Percentiles rank a stretch among this genome's conserved stretches.
Conservation (phyloP, 2,888 invertebrate genomes). For the Arctia plantaginis region DNA sequence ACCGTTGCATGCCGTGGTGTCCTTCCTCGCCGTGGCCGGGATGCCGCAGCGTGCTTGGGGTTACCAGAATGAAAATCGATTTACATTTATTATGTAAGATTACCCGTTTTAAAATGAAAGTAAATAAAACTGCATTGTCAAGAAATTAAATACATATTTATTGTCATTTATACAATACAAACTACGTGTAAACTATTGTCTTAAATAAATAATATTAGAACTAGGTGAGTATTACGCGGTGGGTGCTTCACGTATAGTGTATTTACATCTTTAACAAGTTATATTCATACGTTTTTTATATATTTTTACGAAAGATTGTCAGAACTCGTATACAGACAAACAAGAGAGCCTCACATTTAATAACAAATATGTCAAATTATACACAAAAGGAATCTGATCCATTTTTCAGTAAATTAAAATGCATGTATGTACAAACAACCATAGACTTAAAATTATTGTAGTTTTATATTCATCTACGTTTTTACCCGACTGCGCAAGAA, state of each 20-base stretch:
- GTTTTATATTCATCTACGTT: background rate
- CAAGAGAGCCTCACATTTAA: background rate
- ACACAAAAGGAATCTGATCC: background rate
- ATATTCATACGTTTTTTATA: background rate
- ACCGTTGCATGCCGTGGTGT: background rate
- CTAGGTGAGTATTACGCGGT: slow-evolving; percentile 72
- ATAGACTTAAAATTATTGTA: background rate
- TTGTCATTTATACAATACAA: slow-evolving; percentile 39
- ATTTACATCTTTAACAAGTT: slow-evolving; percentile 47
- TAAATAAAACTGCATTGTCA: background rate
- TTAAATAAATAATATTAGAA: slow-evolving; percentile 58
- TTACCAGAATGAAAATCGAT: too few species aligned
- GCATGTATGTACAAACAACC: background rate
- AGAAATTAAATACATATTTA: slow-evolving; percentile 44
- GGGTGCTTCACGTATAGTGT: slow-evolving; percentile 68
- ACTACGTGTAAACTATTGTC: slow-evolving; percentile 29
- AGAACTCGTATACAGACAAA: background rate
- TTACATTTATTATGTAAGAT: too few species aligned
- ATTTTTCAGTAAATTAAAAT: background rate
- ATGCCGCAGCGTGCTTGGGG: too few species aligned
- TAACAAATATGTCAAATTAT: background rate
- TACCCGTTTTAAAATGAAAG: background rate
- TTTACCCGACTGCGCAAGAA: background rate
- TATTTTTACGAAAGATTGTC: background rate
- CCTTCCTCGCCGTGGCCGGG: background rate